These are phyloP conservation scores for Apodemus speciosus DNA, from an alignment of 2,113 vertebrate genomes.

Conservation along the genomic window DNA sequence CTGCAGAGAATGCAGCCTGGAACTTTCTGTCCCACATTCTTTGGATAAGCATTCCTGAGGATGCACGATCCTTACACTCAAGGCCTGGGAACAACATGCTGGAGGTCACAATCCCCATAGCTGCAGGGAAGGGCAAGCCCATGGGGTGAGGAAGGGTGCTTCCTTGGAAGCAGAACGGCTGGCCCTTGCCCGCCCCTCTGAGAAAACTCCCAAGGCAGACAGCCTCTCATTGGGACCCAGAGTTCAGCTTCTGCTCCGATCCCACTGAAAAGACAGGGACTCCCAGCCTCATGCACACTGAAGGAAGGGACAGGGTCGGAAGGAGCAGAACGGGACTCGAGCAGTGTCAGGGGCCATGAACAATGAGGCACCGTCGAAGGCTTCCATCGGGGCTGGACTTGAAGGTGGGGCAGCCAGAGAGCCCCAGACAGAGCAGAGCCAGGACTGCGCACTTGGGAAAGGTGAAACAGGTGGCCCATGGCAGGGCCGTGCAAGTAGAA, in stretches of 20 bases:
- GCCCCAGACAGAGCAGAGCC: neutral
- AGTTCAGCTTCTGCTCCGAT: neutral
- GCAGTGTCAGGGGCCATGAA: neutral
- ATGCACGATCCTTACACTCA: too few relatives aligned
- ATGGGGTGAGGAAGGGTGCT: neutral
- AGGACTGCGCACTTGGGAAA: fast-evolving
- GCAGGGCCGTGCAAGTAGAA: fast-evolving
- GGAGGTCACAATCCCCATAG: neutral
- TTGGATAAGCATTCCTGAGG: neutral
- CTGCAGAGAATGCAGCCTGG: neutral
- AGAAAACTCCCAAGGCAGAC: neutral
- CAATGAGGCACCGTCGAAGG: neutral
- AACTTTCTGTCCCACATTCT: neutral
- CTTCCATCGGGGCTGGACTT: neutral
- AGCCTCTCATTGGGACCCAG: neutral
- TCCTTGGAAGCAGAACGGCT: neutral
- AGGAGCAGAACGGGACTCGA: neutral
- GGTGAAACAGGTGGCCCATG: fast-evolving
- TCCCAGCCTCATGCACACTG: neutral
- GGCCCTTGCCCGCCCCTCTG: neutral
- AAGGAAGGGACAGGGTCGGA: neutral
- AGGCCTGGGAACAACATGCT: neutral
- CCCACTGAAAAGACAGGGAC: neutral
- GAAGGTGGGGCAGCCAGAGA: neutral
- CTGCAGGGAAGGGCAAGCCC: neutral